Conservation (phyloP, 2,888 invertebrate genomes). For the Andrena dorsata region DNA sequence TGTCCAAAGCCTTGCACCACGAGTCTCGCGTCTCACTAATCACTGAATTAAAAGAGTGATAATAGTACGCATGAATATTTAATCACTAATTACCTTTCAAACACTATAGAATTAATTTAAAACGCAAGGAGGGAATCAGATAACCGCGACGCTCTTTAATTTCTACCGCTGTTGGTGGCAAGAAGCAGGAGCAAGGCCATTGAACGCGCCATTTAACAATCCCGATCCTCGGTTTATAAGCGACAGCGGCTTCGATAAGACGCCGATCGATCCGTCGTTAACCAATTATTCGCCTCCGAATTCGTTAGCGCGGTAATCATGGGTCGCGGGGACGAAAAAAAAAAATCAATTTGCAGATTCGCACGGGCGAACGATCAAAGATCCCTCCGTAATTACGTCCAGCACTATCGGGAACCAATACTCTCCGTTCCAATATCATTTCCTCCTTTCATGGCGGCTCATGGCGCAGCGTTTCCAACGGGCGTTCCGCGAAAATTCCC, state of each 20-base stretch:
- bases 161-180: not conserved
- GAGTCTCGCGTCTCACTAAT: no score
- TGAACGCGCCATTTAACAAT: slow-evolving; percentile 2
- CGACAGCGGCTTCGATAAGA: slow-evolving; percentile 25
- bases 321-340: not conserved
- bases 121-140: no score
- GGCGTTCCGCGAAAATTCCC: not conserved
- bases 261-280: slow-evolving; percentile 45
- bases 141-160: not conserved
- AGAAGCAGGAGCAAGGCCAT: not conserved
- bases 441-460: slow-evolving; percentile 13
- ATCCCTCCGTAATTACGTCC: slow-evolving; percentile 53
- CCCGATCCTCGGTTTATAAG: not conserved
- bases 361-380: slow-evolving; percentile 53
- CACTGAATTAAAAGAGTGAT: no score
- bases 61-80: no score
- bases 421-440: slow-evolving; percentile 46
- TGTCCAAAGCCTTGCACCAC: no score
- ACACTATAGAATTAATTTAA: no score
- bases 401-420: slow-evolving; percentile 50
- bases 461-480: not conserved
- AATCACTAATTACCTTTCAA: no score
- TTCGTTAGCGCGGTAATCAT: slow-evolving; percentile 52
- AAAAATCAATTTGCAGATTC: slow-evolving; percentile 61
- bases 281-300: slow-evolving; percentile 49